phyloP scores from a whole-genome alignment of 30 jellyfish, hydroid and myxozoan genomes.

The Turritopsis dohrnii region DNA sequence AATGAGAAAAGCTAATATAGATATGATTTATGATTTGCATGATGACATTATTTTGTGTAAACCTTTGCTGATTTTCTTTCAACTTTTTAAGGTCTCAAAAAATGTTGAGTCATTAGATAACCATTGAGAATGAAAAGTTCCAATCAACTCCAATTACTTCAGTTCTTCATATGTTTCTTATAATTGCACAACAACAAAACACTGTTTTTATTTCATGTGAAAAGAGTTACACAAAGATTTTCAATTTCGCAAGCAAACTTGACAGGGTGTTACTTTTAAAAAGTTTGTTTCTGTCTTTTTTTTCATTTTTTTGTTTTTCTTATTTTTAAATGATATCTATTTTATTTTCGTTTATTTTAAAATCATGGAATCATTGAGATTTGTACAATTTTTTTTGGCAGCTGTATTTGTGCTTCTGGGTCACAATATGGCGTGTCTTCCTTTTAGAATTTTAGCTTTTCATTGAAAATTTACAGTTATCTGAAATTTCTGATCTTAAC shows the following conservation, averaged over 20 bases:
- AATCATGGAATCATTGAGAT: background rate
- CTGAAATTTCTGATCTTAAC: background rate
- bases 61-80: background rate
- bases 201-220: too few species aligned
- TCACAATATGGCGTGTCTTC: background rate
- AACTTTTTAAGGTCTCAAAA: background rate
- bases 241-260: background rate
- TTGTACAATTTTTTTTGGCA: too few species aligned
- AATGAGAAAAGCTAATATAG: background rate
- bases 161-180: background rate
- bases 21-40: background rate
- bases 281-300: background rate
- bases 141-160: too few species aligned
- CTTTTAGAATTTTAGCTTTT: background rate
- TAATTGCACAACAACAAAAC: too few species aligned
- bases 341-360: background rate
- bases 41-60: background rate
- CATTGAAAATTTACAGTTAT: background rate
- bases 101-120: background rate
- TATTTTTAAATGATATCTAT: background rate
- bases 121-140: background rate
- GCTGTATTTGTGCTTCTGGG: background rate
- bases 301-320: background rate
- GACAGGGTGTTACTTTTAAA: background rate
- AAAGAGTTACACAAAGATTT: background rate